Evolutionary conservation across 2,888 invertebrate genomes (phyloP).

Genomic region (Tachina lurida): DNA sequence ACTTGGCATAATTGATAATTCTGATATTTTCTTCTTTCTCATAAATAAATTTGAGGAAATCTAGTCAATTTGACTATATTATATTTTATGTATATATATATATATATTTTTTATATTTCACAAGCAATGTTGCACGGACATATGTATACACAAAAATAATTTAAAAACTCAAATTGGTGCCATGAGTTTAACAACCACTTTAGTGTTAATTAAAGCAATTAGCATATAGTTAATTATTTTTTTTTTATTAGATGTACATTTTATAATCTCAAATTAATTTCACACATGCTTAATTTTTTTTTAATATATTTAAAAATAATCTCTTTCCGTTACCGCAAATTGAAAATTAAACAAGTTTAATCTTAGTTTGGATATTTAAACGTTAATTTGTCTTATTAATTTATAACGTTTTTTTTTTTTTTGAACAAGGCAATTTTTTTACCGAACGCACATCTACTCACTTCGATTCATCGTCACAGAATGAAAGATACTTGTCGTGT

Average conservation of each 20-base stretch:
- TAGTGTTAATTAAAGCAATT: conserved; percentile 24
- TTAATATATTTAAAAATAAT: conserved; percentile 13
- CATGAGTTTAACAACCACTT: neutral
- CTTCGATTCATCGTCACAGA: conserved; percentile 81
- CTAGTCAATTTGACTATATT: neutral
- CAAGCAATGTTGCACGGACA: too few species aligned
- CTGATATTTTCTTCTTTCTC: conserved; percentile 19
- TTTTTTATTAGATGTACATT: neutral
- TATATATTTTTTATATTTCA: too few species aligned
- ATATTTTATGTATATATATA: too few species aligned
- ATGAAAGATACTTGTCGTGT: conserved; percentile 79
- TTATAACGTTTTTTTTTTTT: conserved; percentile 50
- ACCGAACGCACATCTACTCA: conserved; percentile 78
- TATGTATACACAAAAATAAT: neutral
- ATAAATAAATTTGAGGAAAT: conserved; percentile 12
- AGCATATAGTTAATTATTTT: conserved; percentile 19
- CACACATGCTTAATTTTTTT: conserved; percentile 15
- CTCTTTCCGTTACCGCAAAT: conserved; percentile 53
- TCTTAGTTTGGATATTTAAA: conserved; percentile 9
- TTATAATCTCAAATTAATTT: conserved; percentile 24
- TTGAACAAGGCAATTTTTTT: conserved; percentile 64
- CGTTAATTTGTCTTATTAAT: conserved; percentile 41
- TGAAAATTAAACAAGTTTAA: conserved; percentile 6
- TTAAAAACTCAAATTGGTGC: neutral
- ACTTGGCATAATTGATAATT: conserved; percentile 20